Base-by-base conservation (phyloP, 1,140 invertebrate genomes). In the Drosophila kohkoa region DNA sequence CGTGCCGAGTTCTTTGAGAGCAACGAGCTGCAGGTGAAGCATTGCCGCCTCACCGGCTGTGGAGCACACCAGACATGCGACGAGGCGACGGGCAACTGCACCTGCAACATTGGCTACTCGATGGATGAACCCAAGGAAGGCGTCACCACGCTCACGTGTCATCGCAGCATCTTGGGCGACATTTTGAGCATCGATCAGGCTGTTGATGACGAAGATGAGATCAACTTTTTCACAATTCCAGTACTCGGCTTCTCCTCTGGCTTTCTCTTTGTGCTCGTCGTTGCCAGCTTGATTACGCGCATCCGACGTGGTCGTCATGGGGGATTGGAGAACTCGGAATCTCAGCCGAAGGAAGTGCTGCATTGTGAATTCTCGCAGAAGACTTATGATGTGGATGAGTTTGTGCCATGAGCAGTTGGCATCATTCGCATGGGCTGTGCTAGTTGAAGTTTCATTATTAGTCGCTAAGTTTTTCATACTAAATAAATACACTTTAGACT, bases 351-450 rank as follows among this genome's bases (percentile, higher is more conserved):
- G 46, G 80, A 77, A 32, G 51, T 64, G 3, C 69, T 77, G 6
- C 58, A 79, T 10, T 88, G 83, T 38, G 80, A 88, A 60, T 88
- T 60, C 32, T 59, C 85, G 5, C 74, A 87, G 64, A 89, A 89
- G 25, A 72, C 66, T 16, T 74, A 83, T 20, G 83, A 89, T 32
- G 85, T 75, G 16, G 85, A 88, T 32, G 74, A 88, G 60, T 83
- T 60, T 77, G 85, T 88, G 45, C 83, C 83, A 8, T 87, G 49
- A 74, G 15, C 3, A 28, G 51, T 15, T 25, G 15, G 4, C 10
- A 11, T 52, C 32, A 41, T 7, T 46, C 41, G 13, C n/a, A 30
- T 28, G 62, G 63, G 75, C 76, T 86, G 82, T 78, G 82, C 68
- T 85, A 85, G 60, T 67, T 82, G 59, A 62, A 67, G 41, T 57